These are phyloP conservation scores for Xestia xanthographa DNA, from an alignment of 2,888 invertebrate genomes.

Conservation along the genomic window DNA sequence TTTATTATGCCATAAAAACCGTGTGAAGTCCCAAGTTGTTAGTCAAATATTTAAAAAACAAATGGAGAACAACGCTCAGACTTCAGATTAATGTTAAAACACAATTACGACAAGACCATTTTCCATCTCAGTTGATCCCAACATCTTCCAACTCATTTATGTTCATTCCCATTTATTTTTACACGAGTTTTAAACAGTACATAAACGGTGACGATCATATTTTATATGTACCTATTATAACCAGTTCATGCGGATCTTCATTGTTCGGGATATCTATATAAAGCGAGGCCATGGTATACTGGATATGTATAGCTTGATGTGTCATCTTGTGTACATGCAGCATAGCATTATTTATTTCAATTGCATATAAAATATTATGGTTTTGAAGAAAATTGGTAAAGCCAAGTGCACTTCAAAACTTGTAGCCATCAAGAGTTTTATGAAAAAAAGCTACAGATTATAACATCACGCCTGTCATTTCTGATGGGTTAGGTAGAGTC, in stretches of 20 bases:
- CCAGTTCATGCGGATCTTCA: no score
- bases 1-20: background rate
- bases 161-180: constrained; percentile 21
- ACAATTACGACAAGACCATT: background rate
- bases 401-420: constrained; percentile 4
- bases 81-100: background rate
- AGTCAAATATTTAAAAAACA: background rate
- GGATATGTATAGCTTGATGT: no score
- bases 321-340: background rate
- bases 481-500: no score
- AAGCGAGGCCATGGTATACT: no score
- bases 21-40: background rate
- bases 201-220: constrained; percentile 19
- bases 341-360: constrained; percentile 39
- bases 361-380: constrained; percentile 49
- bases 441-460: background rate
- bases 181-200: constrained; percentile 40
- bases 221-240: constrained; percentile 23
- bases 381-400: constrained; percentile 16
- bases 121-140: constrained; percentile 7
- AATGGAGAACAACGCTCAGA: background rate
- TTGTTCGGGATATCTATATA: no score
- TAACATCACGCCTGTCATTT: background rate
- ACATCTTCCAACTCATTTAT: constrained; percentile 19
- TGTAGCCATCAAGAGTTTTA: background rate